A percentile compares a stretch with the other conserved stretches of the same genome.
These are phyloP conservation scores for Phenganax subtilis DNA, from an alignment of 92 coral and sea anemone species.

Conservation along the genomic window DNA sequence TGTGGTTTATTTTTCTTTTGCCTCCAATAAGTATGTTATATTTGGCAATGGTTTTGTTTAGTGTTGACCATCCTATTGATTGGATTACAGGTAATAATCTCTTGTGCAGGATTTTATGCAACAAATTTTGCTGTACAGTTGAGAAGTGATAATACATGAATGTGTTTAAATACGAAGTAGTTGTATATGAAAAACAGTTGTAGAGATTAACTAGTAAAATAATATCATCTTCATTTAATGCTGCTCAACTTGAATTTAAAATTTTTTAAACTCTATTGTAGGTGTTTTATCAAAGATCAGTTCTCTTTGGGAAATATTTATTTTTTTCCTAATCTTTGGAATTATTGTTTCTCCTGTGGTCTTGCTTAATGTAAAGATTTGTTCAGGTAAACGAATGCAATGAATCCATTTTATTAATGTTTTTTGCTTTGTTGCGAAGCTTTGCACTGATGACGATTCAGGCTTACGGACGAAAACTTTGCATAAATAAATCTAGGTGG, in stretches of 20 bases:
- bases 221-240: not conserved
- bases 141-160: not conserved
- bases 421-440: no score
- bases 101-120: no score
- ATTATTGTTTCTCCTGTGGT: conserved; percentile 24
- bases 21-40: conserved; percentile 58
- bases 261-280: not conserved
- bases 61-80: conserved; percentile 67
- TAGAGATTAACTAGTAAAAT: not conserved
- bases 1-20: conserved; percentile 67
- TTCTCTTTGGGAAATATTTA: conserved; percentile 26
- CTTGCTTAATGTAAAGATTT: conserved; percentile 21
- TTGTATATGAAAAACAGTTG: no score
- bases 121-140: no score
- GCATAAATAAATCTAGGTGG: no score
- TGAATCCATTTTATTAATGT: not conserved
- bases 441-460: no score
- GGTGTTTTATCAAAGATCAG: conserved; percentile 20
- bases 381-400: conserved; percentile 16
- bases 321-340: conserved; percentile 22
- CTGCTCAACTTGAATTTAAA: not conserved
- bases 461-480: no score
- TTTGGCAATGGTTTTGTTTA: conserved; percentile 51
- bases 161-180: not conserved
- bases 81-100: conserved; percentile 75